phyloP scores from a whole-genome alignment of 2,797 vertebrate species.

The Carcharodon carcharias region DNA sequence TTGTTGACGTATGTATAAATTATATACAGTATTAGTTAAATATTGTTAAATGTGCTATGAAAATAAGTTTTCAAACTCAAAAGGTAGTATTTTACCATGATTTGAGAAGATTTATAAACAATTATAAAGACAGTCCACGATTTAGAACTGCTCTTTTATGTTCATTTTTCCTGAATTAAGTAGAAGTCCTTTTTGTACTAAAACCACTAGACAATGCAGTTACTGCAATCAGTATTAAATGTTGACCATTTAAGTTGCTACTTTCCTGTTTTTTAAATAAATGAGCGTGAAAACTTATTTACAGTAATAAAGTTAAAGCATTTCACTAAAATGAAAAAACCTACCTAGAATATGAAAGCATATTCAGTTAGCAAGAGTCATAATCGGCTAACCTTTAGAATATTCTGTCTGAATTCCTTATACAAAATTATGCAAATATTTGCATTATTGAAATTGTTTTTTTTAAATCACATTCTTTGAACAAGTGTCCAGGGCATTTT shows the following conservation, averaged over 20 bases:
- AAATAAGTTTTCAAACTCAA: slow-evolving; percentile 38
- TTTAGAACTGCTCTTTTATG: not conserved
- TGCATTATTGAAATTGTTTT: not conserved
- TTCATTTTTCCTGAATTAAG: not conserved
- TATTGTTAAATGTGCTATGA: slow-evolving; percentile 34
- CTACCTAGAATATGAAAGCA: slow-evolving; percentile 34
- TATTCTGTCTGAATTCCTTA: not conserved
- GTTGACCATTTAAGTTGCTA: not conserved
- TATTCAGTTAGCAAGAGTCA: not conserved
- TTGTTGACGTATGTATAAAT: slow-evolving; percentile 27
- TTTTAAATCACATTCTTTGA: not conserved
- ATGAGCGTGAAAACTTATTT: slow-evolving; percentile 36
- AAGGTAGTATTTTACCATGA: slow-evolving; percentile 1
- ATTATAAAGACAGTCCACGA: not conserved
- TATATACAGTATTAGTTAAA: slow-evolving; percentile 34
- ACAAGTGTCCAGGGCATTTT: not conserved
- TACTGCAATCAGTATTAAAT: not conserved
- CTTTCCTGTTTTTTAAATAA: slow-evolving; percentile 17
- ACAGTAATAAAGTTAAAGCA: slow-evolving; percentile 32
- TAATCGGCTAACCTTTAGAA: slow-evolving; percentile 1
- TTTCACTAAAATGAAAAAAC: slow-evolving; percentile 32
- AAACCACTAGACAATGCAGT: not conserved
- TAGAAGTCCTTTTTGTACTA: not conserved
- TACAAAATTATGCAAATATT: not conserved
- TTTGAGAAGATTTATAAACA: not conserved